Evolutionary conservation across 2,888 invertebrate species (phyloP).

Genomic region (Clitarchus hookeri): DNA sequence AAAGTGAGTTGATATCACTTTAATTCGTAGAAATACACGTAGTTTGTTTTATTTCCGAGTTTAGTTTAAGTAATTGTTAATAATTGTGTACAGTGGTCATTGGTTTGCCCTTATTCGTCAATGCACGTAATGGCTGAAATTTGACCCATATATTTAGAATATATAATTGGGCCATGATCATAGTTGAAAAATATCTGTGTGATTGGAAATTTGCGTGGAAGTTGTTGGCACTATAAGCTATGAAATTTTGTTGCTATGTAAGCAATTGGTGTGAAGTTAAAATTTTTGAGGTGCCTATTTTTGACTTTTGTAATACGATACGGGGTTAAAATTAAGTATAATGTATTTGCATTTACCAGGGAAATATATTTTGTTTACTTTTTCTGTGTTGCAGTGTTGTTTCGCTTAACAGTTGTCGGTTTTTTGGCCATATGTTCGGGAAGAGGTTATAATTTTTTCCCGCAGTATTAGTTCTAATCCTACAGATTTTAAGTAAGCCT

Average conservation of each 20-base stretch:
- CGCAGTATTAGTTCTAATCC: neutral
- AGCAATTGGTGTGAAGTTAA: neutral
- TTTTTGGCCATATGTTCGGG: neutral
- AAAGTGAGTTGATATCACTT: neutral
- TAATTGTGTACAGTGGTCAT: neutral
- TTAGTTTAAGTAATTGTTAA: neutral
- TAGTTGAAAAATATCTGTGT: neutral
- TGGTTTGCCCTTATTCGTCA: slow-evolving; percentile 38
- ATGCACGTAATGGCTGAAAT: slow-evolving; percentile 55
- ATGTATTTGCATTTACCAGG: neutral
- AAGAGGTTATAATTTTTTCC: neutral
- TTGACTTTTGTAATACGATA: neutral
- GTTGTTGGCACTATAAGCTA: neutral
- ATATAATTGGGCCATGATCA: neutral
- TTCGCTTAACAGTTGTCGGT: neutral
- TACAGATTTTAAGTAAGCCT: neutral
- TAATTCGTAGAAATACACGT: neutral
- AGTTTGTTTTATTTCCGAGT: neutral
- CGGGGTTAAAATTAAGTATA: neutral
- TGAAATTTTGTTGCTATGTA: neutral
- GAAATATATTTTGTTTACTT: neutral
- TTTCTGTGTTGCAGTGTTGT: neutral
- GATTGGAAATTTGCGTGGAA: neutral
- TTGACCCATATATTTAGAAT: slow-evolving; percentile 54
- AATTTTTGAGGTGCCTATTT: neutral